Base-by-base conservation (phyloP, 1,140 invertebrate species). In the Hyles euphorbiae region DNA sequence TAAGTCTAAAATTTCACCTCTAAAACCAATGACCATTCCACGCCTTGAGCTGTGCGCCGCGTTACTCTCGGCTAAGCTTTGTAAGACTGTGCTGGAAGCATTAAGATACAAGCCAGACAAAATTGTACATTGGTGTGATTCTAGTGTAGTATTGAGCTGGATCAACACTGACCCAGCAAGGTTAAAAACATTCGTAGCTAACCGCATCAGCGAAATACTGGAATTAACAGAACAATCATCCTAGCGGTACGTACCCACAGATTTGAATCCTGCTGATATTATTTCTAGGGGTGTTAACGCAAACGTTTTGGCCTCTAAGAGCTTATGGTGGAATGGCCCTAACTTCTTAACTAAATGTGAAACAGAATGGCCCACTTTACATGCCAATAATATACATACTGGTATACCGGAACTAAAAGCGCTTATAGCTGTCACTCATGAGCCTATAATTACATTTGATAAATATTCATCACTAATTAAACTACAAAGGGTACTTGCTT, bases 161-260 rank as follows among this genome's bases (percentile, higher is more conserved):
- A 61, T 90, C 5, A 53, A 59, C 10, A 65, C 46, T 12, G 34
- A 66, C 9, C 64, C 78, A 3, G 52, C 60, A 9, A 55, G 56
- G 32, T 72, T 74, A 59, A 81, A 86, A 65, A 68, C 71, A 2
- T 89, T 78, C 61, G 82, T 89, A 1, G 68, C 58, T 5, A 87
- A 90, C 61, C 56, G 81, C 32, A 66, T 87, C 0, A 11, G 58
- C 0, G 64, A 83, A 56, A 87, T 86, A 44, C 67, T 81, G 53
- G 65, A 75, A 10, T n/a, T 74, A 3, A 68, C 72, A 0, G 8
- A 57, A 0, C 5, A 45, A 9, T 6, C 12, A 5, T 8, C 34
- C 5, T 89, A 81, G 81, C 12, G 32, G 2, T 52, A 59, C 44
- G 48, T 65, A n/a, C 33, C 9, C 8, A 55, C 53, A 11, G 52